A percentile compares a stretch with the other conserved stretches of the same genome.
Conservation (phyloP, 2,113 vertebrate genomes). For the Chroicocephalus ridibundus region DNA sequence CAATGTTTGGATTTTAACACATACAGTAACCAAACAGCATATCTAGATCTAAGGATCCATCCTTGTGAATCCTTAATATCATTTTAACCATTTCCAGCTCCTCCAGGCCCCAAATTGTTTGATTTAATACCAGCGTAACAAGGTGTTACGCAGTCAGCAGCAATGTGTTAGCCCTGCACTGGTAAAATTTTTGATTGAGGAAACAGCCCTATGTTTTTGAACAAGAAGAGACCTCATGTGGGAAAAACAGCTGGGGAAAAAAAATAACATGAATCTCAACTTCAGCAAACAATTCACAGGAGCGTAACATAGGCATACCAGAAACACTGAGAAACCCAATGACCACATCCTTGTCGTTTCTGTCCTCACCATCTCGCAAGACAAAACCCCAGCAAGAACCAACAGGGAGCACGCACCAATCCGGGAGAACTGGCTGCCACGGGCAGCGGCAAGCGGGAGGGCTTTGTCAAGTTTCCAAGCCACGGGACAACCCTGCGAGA, state of each 20-base stretch:
- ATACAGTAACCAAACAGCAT: background rate
- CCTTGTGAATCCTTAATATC: background rate
- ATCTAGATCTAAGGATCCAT: background rate
- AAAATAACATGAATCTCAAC: background rate
- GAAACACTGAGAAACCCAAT: fast-evolving
- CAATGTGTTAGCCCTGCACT: fast-evolving
- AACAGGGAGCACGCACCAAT: fast-evolving
- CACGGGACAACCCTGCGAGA: background rate
- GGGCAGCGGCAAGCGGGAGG: fast-evolving
- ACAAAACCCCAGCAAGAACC: background rate
- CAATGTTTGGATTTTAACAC: background rate
- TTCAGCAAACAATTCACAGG: background rate
- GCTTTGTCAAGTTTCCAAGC: background rate
- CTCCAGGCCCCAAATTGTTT: background rate
- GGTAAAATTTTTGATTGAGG: background rate
- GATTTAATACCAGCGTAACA: fast-evolving
- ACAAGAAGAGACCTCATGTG: background rate
- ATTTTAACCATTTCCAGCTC: background rate
- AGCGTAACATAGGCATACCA: fast-evolving
- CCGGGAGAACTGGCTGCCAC: background rate
- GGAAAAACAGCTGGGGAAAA: background rate
- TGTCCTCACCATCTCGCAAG: background rate
- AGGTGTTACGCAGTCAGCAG: background rate
- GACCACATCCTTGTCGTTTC: background rate
- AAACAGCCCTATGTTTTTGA: background rate